A percentile compares a stretch with the other conserved stretches of the same genome.
These are phyloP conservation scores for Gari tellinella DNA, from an alignment of 2,888 invertebrate genomes.

Conservation along the genomic window DNA sequence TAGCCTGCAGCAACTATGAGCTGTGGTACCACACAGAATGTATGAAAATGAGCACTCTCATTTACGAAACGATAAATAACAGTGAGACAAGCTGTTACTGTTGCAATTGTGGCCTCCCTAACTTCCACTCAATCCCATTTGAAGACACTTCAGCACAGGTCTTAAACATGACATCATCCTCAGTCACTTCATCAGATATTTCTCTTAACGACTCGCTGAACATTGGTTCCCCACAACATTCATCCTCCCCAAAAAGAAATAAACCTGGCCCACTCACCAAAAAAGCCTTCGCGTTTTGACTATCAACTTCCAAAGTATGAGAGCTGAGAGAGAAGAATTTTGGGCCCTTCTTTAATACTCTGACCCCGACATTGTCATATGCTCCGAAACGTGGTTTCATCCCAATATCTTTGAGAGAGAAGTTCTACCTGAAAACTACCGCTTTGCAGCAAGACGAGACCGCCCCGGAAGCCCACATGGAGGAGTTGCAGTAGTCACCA, in stretches of 20 bases:
- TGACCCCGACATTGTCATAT: not conserved
- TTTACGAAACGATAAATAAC: slow-evolving; percentile 9
- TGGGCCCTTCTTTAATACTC: not conserved
- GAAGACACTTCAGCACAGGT: slow-evolving; percentile 1
- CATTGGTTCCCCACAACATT: not conserved
- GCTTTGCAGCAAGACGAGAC: slow-evolving; percentile 23
- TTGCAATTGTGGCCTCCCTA: slow-evolving; percentile 20
- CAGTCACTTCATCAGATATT: too few species aligned
- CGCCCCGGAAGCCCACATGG: slow-evolving; percentile 13
- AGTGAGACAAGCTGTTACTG: slow-evolving; percentile 18
- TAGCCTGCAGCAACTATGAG: slow-evolving; percentile 23
- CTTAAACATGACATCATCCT: too few species aligned
- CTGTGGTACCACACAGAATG: slow-evolving; percentile 22
- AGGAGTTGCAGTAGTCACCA: slow-evolving; percentile 21
- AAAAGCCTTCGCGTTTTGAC: not conserved
- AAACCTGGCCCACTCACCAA: not conserved
- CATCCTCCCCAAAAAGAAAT: slow-evolving; percentile 3
- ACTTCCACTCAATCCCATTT: slow-evolving; percentile 19
- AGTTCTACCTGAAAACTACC: slow-evolving; percentile 18
- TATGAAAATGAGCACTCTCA: slow-evolving; percentile 4
- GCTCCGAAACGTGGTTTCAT: slow-evolving; percentile 1
- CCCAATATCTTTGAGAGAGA: slow-evolving; percentile 7
- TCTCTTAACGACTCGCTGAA: not conserved
- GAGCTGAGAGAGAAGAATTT: not conserved
- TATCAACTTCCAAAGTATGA: slow-evolving; percentile 2